phyloP scores from a whole-genome alignment of 53 echinoderm and acorn worm species.

The Apostichopus leukothele region DNA sequence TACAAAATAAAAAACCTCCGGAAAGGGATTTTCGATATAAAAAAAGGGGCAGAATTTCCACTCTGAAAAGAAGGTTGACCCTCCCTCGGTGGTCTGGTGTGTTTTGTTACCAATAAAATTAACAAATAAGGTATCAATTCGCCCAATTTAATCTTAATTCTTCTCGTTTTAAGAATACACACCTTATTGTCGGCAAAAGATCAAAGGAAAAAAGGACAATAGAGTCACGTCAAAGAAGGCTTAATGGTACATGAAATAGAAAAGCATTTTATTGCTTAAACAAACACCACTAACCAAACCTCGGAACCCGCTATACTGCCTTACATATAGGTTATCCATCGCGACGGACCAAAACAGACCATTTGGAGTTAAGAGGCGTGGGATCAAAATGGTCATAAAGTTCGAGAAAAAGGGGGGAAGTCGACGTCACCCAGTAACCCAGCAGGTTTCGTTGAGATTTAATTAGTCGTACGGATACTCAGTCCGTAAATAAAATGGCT shows the following conservation, averaged over 20 bases:
- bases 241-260: conserved; percentile 34
- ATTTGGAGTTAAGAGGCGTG: background rate
- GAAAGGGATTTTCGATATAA: background rate
- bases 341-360: background rate
- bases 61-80: conserved; percentile 22
- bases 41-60: background rate
- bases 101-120: conserved; percentile 32
- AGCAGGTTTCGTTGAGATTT: background rate
- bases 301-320: background rate
- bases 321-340: background rate
- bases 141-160: conserved; percentile 31
- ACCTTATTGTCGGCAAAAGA: conserved; percentile 32
- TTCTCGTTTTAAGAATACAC: conserved; percentile 17
- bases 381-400: background rate
- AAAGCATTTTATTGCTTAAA: conserved; percentile 31
- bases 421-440: background rate
- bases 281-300: conserved; percentile 6
- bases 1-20: no score
- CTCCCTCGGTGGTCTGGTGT: conserved; percentile 26
- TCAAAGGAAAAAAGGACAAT: conserved; percentile 32
- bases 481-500: background rate
- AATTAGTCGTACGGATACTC: background rate
- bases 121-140: conserved; percentile 31
- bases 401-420: background rate
- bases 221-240: conserved; percentile 20